phyloP scores from a whole-genome alignment of 1,140 invertebrate species.

The Drosophila mayri region DNA sequence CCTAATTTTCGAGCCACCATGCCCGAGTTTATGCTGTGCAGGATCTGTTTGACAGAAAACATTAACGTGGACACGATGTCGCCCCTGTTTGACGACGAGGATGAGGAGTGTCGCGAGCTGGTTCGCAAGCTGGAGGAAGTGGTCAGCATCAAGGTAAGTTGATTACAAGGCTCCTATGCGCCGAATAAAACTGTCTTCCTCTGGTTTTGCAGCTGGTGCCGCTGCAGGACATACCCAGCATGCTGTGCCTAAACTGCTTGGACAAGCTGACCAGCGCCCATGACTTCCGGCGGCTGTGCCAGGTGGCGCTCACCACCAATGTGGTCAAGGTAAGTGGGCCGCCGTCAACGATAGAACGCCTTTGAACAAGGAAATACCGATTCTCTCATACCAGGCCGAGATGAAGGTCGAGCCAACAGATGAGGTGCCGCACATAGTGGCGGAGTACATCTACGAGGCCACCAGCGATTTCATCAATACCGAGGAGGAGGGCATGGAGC shows the following conservation, averaged over 20 bases:
- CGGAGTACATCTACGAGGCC: slow-evolving; percentile 72
- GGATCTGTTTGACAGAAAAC: slow-evolving; percentile 77
- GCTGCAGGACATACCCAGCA: slow-evolving; percentile 74
- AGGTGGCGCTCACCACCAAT: slow-evolving; percentile 71
- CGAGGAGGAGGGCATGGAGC: slow-evolving; percentile 69
- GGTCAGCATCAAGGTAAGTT: slow-evolving; percentile 71
- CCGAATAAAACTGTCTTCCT: not conserved
- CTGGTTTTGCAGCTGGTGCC: slow-evolving; percentile 60
- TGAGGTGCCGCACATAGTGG: slow-evolving; percentile 47
- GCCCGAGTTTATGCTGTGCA: slow-evolving; percentile 76
- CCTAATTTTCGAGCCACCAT: slow-evolving; percentile 42
- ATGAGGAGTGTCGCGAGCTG: slow-evolving; percentile 62
- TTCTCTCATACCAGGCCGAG: slow-evolving; percentile 51
- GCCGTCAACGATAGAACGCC: too few species aligned
- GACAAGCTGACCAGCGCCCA: slow-evolving; percentile 59
- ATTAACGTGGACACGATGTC: slow-evolving; percentile 66
- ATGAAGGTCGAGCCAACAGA: slow-evolving; percentile 71
- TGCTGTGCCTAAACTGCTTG: slow-evolving; percentile 69
- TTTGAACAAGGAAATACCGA: not conserved
- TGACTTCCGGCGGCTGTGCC: slow-evolving; percentile 71
- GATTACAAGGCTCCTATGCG: not conserved
- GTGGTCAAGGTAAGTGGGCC: slow-evolving; percentile 67
- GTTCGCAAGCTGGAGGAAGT: slow-evolving; percentile 77
- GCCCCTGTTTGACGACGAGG: slow-evolving; percentile 66
- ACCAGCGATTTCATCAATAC: slow-evolving; percentile 70